phyloP scores from a whole-genome alignment of 2,888 invertebrate species.

The Pemphredon lugubris region DNA sequence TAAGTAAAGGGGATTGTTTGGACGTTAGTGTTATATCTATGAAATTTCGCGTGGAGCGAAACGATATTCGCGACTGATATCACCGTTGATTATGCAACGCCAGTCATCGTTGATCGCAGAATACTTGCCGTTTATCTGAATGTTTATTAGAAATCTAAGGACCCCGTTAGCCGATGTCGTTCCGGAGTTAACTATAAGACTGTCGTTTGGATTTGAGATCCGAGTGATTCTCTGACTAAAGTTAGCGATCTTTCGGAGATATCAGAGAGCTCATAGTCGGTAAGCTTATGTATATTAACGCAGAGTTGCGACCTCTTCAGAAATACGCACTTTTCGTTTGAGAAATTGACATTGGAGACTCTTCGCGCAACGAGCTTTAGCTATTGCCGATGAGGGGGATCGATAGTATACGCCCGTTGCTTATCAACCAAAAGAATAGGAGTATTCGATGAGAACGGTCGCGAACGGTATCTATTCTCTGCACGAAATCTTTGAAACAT shows the following conservation, averaged over 20 bases:
- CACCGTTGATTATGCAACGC: not conserved
- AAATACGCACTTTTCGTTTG: not conserved
- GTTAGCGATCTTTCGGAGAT: not conserved
- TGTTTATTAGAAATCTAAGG: not conserved
- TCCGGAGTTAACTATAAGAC: slow-evolving; percentile 18
- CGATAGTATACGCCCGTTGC: not conserved
- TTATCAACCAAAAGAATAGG: not conserved
- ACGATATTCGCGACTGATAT: not conserved
- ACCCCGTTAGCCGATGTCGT: not conserved
- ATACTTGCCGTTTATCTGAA: not conserved
- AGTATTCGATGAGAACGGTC: not conserved
- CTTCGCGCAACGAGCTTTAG: not conserved
- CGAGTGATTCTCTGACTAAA: not conserved
- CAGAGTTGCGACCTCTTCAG: not conserved
- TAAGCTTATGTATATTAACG: not conserved
- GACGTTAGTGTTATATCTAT: not conserved
- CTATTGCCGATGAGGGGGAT: not conserved
- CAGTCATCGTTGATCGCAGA: not conserved
- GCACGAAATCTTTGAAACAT: not conserved
- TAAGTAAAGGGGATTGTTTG: not conserved
- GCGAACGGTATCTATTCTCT: not conserved
- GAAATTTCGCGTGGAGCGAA: not conserved
- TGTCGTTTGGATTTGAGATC: slow-evolving; percentile 14
- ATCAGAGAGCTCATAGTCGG: not conserved
- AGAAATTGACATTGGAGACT: not conserved